These are phyloP conservation scores for Drosophila limbata DNA, from an alignment of 2,888 invertebrate species.

Conservation along the genomic window DNA sequence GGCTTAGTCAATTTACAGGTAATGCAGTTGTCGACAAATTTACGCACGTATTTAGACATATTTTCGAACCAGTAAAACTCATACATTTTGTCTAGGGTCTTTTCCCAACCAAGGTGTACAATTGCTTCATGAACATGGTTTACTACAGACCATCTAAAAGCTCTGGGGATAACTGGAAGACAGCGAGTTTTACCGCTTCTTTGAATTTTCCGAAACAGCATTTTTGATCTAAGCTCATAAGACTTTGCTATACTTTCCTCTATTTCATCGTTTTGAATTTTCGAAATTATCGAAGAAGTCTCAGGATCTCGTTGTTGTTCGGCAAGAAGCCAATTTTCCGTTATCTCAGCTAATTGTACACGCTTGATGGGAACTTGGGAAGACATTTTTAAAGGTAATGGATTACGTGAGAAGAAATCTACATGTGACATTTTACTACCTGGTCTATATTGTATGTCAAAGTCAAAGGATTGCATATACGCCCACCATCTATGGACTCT, in stretches of 20 bases:
- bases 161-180: conserved; percentile 38
- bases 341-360: conserved; percentile 10
- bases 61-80: conserved; percentile 40
- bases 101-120: conserved; percentile 41
- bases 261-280: conserved; percentile 15
- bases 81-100: conserved; percentile 42
- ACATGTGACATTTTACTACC: conserved; percentile 17
- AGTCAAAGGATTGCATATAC: too few species aligned
- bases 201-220: conserved; percentile 32
- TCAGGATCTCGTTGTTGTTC: conserved; percentile 13
- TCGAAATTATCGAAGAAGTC: not conserved
- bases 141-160: conserved; percentile 39
- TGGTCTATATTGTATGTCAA: too few species aligned
- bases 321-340: conserved; percentile 16
- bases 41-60: conserved; percentile 27
- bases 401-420: conserved; percentile 16
- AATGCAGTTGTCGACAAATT: conserved; percentile 15
- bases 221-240: conserved; percentile 3
- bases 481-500: too few species aligned
- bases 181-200: conserved; percentile 43
- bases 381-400: not conserved
- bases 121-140: conserved; percentile 39
- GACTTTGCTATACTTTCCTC: conserved; percentile 19
- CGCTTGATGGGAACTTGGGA: not conserved
- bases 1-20: conserved; percentile 20